These are phyloP conservation scores for Drosophila sulfurigaster DNA, from an alignment of 1,140 invertebrate species.

Conservation along the genomic window DNA sequence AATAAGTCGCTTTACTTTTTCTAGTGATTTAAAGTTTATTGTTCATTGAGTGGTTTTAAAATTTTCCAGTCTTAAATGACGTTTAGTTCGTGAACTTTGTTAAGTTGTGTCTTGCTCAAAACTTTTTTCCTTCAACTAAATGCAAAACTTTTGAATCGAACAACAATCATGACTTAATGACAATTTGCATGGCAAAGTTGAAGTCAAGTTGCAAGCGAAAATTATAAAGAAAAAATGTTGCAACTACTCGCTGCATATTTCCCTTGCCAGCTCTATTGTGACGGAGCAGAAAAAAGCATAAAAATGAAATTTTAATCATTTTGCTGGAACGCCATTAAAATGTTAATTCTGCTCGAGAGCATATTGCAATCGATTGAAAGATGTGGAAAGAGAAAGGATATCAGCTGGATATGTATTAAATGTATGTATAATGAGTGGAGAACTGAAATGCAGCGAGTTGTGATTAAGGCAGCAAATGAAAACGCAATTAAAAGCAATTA, in stretches of 20 bases:
- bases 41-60: background rate
- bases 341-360: conserved; percentile 56
- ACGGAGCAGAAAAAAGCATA: conserved; percentile 28
- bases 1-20: too few relatives aligned
- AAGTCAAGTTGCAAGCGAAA: background rate
- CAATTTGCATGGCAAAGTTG: conserved; percentile 25
- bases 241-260: conserved; percentile 10
- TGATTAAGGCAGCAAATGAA: conserved; percentile 60
- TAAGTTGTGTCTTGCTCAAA: background rate
- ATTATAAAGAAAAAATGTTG: conserved; percentile 16
- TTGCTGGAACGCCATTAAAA: conserved; percentile 45
- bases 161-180: conserved; percentile 33
- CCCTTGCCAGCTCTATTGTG: background rate
- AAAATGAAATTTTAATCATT: conserved; percentile 59
- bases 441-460: conserved; percentile 17
- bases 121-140: conserved; percentile 9
- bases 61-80: too few relatives aligned
- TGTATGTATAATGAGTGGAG: conserved; percentile 1
- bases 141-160: conserved; percentile 22
- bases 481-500: conserved; percentile 74
- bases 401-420: background rate
- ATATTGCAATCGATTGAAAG: conserved; percentile 41
- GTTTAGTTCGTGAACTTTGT: background rate
- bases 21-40: background rate
- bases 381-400: conserved; percentile 6